A percentile compares a stretch with the other conserved stretches of the same genome.
These are phyloP conservation scores for Sisyra nigra DNA, from an alignment of 2,888 invertebrate species.

Conservation along the genomic window DNA sequence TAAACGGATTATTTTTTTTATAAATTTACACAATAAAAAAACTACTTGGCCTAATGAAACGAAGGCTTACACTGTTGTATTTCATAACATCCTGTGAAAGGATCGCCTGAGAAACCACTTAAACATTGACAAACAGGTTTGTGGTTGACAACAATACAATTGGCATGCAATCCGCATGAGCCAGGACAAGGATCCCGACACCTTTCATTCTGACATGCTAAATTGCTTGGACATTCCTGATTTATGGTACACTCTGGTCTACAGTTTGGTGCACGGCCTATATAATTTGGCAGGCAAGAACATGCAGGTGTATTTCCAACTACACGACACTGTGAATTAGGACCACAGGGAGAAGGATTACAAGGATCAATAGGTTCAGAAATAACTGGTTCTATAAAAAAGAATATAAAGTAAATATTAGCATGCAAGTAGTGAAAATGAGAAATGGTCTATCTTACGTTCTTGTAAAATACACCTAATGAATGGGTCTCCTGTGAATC, in stretches of 20 bases:
- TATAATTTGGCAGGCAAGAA: slow-evolving; percentile 39
- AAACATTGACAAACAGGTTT: slow-evolving; percentile 61
- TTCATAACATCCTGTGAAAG: slow-evolving; percentile 38
- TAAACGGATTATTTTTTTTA: background rate
- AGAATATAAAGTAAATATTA: slow-evolving; percentile 12
- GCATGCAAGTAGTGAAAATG: background rate
- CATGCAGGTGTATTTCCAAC: slow-evolving; percentile 40
- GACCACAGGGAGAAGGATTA: slow-evolving; percentile 45
- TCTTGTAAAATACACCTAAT: slow-evolving; percentile 45
- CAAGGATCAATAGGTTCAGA: slow-evolving; percentile 32
- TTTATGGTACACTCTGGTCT: slow-evolving; percentile 52
- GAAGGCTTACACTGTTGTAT: slow-evolving; percentile 38
- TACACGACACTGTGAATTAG: slow-evolving; percentile 40
- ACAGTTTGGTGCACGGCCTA: slow-evolving; percentile 45
- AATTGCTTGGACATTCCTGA: slow-evolving; percentile 55
- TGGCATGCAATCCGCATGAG: slow-evolving; percentile 56
- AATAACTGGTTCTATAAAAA: slow-evolving; percentile 25
- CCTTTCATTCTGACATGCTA: slow-evolving; percentile 62
- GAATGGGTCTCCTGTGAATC: slow-evolving; percentile 69
- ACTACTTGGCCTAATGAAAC: background rate
- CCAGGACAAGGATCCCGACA: slow-evolving; percentile 68
- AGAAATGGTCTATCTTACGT: slow-evolving; percentile 32
- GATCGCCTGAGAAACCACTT: slow-evolving; percentile 51
- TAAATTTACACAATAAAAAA: background rate
- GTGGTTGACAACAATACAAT: slow-evolving; percentile 62